Evolutionary conservation across 2,888 invertebrate genomes (phyloP), one percentile per base, ranked within the genome.

Genomic region (Sylvicola fuscatus): DNA sequence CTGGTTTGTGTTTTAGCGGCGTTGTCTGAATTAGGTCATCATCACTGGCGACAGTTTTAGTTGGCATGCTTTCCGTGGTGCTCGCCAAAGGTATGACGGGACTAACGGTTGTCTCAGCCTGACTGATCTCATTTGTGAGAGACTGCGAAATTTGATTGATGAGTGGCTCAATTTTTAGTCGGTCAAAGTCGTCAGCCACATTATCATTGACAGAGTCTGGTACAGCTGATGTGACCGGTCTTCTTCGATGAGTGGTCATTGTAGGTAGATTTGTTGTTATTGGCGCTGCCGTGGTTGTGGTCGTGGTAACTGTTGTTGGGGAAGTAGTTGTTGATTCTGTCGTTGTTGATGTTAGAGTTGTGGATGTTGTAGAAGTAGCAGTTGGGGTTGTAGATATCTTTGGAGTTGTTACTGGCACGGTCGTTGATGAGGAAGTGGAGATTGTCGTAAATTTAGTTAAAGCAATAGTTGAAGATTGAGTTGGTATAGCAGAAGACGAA

Each of bases 281-380:
- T 0, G 54, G 10, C 7, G 27, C 32, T 31, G 27, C 30, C 12
- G 28, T 10, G 21, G 38, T 32, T 15, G 39, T 35, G 10, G 35
- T 12, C 14, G 33, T 29, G 10, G 32, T 16, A 29, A 36, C 50
- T 28, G 51, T 51, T 21, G 47, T 29, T 46, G 45, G 39, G 47
- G 47, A 3, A 3, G 46, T 47, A 38, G 45, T 40, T 40, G 45
- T 43, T 8, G 46, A 45, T 35, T 43, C 47, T 14, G 43, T 42
- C 0, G 44, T 51, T 21, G 47, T 29, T 46, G 45, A 39, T 47
- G 47, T 3, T 3, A 45, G 41, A 13, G 52, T 47, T 27, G 21
- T 21, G 4, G 21, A 21, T 21, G 4, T 21, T 6, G 21, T 21
- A 21, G 21, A 21, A 21, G 21, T 51, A 14, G 47, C 49, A 3